Evolutionary conservation across 2,113 vertebrate species (phyloP), one percentile per base, ranked within the genome.

Genomic region (Callaeas wilsoni): DNA sequence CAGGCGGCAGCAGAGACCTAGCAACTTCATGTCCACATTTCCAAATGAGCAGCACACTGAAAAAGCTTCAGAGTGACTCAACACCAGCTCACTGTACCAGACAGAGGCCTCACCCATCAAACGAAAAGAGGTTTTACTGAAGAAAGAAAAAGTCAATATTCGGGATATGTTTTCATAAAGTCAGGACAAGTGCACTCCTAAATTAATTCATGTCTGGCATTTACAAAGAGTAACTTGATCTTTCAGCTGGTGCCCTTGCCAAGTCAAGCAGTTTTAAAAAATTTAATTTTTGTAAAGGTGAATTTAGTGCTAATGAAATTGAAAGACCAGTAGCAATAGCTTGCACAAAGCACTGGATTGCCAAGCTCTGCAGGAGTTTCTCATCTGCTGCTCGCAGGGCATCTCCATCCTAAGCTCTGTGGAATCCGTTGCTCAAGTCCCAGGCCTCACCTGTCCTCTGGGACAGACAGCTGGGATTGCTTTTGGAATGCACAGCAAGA

Each of bases 281-380:
- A 98, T 98, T 98, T 94, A 97, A 97, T 97, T 97, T 96, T 87
- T 87, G 41, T 77, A 97, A 95, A 98, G 97, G 97, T 97, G 97
- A 97, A 98, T 98, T 98, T 98, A 98, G 98, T 98, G 97, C 95
- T 98, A 98, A 98, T 97, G 97, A 96, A 97, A 98, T 95, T 94
- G 95, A 97, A 97, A 96, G 92, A 96, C 50, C 84, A 88, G 97
- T 62, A 86, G 75, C 93, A 89, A 89, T 95, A 93, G 92, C 88
- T 87, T 0, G 8, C 1, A 5, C 29, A 13, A 63, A 57, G 59
- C 53, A 30, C 29, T 29, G 82, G 25, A 52, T 78, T 84, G 84
- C 82, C 62, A 53, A 86, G 52, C 75, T 76, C 41, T 25, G 35
- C 13, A 16, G 46, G 44, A 70, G 17, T 62, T 57, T 42, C 83